phyloP scores from a whole-genome alignment of 2,113 vertebrate genomes.

The Pterocles burchelli region DNA sequence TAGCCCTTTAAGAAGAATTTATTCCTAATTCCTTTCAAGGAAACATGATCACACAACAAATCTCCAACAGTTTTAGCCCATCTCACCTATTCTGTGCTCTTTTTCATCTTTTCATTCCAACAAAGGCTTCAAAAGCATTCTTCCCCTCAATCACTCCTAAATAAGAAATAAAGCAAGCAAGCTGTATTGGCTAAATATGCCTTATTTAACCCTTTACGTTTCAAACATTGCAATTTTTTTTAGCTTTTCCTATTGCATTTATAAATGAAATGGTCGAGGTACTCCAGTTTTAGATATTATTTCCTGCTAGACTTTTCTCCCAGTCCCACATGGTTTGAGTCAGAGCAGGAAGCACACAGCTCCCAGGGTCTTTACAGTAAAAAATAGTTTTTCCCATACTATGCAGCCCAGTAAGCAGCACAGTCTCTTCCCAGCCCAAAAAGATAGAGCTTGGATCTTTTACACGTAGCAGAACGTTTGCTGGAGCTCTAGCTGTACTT shows the following conservation, averaged over 20 bases:
- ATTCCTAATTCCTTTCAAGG: neutral
- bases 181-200: neutral
- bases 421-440: neutral
- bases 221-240: neutral
- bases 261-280: neutral
- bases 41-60: neutral
- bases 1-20: neutral
- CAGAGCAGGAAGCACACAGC: rapidly evolving
- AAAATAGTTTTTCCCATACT: neutral
- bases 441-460: neutral
- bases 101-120: neutral
- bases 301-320: neutral
- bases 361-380: neutral
- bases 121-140: neutral
- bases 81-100: neutral
- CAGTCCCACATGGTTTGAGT: neutral
- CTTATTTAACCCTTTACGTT: neutral
- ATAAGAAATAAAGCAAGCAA: neutral
- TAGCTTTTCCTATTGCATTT: neutral
- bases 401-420: neutral
- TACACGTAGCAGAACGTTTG: neutral
- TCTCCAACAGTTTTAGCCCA: neutral
- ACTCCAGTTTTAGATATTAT: neutral
- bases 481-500: neutral
- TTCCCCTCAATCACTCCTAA: neutral